Evolutionary conservation across 2,113 vertebrate genomes (phyloP).

Genomic region (Oryzias celebensis): DNA sequence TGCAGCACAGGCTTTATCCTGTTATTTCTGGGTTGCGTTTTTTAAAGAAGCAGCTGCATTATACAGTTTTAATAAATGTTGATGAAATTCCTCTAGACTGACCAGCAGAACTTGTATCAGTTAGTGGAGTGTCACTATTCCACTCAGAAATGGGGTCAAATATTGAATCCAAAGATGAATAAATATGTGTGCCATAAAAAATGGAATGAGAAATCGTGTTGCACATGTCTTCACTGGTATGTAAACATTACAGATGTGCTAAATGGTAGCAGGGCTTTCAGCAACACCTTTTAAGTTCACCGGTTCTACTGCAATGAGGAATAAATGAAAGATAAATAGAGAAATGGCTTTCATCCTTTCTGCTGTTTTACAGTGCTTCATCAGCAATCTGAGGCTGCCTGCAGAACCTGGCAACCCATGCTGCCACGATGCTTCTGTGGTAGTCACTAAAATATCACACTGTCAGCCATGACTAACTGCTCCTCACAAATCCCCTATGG

Average conservation of each 20-base stretch:
- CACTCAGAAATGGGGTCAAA: no score
- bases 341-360: constrained; percentile 42
- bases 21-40: no score
- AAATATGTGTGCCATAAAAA: no score
- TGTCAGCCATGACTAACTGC: constrained; percentile 24
- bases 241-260: not conserved
- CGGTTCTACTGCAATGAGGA: not conserved
- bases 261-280: not conserved
- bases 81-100: no score
- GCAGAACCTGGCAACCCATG: constrained; percentile 55
- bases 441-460: constrained; percentile 35
- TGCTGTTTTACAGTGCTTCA: constrained; percentile 51
- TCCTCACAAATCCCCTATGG: constrained; percentile 34
- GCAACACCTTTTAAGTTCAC: not conserved
- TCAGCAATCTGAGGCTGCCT: constrained; percentile 50
- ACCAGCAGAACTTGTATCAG: no score
- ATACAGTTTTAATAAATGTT: no score
- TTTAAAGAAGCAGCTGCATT: no score
- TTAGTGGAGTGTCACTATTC: no score
- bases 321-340: constrained; percentile 41
- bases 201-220: no score
- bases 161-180: no score
- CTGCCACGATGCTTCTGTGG: constrained; percentile 40
- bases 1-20: no score
- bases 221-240: not conserved